Evolutionary conservation across 2,113 vertebrate genomes (phyloP).

Genomic region (Piprites chloris): DNA sequence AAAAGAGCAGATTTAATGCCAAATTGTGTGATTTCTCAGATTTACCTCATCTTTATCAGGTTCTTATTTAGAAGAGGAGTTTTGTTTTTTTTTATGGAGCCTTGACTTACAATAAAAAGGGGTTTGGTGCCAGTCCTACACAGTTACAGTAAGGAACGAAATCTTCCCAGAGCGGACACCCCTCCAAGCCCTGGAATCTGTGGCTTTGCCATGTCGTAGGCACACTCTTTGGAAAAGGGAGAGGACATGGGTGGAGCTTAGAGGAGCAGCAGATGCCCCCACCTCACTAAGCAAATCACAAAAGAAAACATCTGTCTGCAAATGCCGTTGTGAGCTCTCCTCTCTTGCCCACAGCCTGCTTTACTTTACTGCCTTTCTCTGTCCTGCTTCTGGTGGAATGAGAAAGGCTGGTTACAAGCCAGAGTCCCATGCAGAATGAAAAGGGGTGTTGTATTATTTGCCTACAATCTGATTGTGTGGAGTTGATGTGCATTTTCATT

Average conservation of each 20-base stretch:
- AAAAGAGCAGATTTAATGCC: not conserved
- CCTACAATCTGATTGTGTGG: not conserved
- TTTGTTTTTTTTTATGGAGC: not conserved
- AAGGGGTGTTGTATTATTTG: not conserved
- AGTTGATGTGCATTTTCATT: not conserved
- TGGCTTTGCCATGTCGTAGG: not conserved
- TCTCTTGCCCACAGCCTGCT: not conserved
- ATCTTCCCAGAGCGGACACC: not conserved
- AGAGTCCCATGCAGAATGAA: not conserved
- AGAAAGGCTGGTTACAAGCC: not conserved
- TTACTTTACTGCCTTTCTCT: not conserved
- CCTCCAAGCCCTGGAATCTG: not conserved
- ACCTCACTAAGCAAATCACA: not conserved
- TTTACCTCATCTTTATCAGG: not conserved
- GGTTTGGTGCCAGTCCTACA: not conserved
- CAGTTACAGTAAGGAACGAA: not conserved
- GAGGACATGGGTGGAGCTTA: not conserved
- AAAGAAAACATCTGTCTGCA: not conserved
- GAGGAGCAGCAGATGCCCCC: not conserved
- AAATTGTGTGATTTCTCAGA: not conserved
- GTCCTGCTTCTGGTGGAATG: not conserved
- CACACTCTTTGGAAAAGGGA: not conserved
- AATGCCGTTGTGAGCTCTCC: not conserved
- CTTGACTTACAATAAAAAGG: not conserved
- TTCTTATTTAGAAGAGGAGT: not conserved